Evolutionary conservation across 2,888 invertebrate species (phyloP), one percentile per base, ranked within the genome.

Genomic region (Stegana nigrithorax): DNA sequence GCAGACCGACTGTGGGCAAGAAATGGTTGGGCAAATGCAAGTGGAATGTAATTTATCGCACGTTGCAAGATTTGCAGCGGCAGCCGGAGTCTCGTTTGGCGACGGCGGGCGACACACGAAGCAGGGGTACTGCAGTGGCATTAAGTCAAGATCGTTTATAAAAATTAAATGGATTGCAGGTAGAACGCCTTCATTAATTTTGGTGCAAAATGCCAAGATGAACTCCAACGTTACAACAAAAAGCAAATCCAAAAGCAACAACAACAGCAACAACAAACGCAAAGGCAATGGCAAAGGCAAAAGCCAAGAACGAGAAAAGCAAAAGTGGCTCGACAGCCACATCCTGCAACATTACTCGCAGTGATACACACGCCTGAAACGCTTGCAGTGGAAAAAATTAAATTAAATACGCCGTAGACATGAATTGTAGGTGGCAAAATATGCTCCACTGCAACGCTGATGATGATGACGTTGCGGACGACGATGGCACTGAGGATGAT

Each of bases 151-250:
- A 78, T 75, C 74, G 74, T 78, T 74, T 77, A 77, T 77, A 73
- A 77, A 74, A 75, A 75, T 75, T 70, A 79, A 81, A 81, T 81
- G 80, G 76, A 81, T 81, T 80, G 80, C 77, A 67, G 71, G 72
- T 68, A 75, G 74, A 80, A 81, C 81, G 81, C 81, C 81, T 81
- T 81, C 81, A 80, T 80, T 81, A 81, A 81, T 81, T 72, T 75
- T 68, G 65, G 42, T 42, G 27, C 36, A 55, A 55, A 61, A 55
- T 61, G 42, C 51, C n/a, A 25, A 21, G n/a, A 26, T 19, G 1
- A 14, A 23, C 27, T 63, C 61, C 45, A 44, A 47, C n/a, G 47
- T 21, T n/a, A n/a, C n/a, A n/a, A n/a, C n/a, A n/a, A n/a, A n/a
- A n/a, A n/a, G n/a, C n/a, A n/a, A n/a, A n/a, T n/a, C n/a, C 21